Base-by-base conservation (phyloP, 2,888 invertebrate genomes). In the Papilio gigon region DNA sequence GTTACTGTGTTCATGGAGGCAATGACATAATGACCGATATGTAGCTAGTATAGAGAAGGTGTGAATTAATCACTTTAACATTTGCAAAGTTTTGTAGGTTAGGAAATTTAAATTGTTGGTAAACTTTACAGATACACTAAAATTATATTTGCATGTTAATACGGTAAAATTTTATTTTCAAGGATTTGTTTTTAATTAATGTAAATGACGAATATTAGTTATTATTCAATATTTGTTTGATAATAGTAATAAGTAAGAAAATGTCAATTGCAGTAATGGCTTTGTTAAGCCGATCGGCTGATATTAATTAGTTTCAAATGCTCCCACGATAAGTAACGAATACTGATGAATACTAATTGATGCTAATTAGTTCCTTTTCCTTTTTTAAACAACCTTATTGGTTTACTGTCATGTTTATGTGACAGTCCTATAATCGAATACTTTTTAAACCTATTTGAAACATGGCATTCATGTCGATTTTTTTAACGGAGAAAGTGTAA, bases 11-110 rank as follows among this genome's bases (percentile, higher is more conserved):
- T 82, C 78, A 82, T 83, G 83, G 83, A 88, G 88, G 86, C 87
- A 86, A 83, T 84, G 79, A 77, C 76, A 71, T 79, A 81, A 76
- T 84, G 83, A 84, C 83, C 81, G 87, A 86, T 88, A 86, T 85
- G 76, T 74, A 74, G 75, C 75, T 80, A 80, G 80, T 81, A 60
- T 56, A 37, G 33, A 14, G 30, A 33, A 44, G 20, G 64, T 62
- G 56, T 56, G 35, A 37, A 64, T 27, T 65, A 30, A 30, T 65
- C 11, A 37, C 12, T 17, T 47, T 53, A 56, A 56, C 53, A 61
- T 14, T 12, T 64, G 20, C 20, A 17, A 30, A 27, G 17, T n/a
- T 67, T 50, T 50, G 37, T 35, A 12, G n/a, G 56, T 40, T 22
- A 56, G 17, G 25, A n/a, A 56, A 56, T 30, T 17, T 30, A 30